Base-by-base conservation (phyloP, 2,888 invertebrate species). In the Drepana falcataria region DNA sequence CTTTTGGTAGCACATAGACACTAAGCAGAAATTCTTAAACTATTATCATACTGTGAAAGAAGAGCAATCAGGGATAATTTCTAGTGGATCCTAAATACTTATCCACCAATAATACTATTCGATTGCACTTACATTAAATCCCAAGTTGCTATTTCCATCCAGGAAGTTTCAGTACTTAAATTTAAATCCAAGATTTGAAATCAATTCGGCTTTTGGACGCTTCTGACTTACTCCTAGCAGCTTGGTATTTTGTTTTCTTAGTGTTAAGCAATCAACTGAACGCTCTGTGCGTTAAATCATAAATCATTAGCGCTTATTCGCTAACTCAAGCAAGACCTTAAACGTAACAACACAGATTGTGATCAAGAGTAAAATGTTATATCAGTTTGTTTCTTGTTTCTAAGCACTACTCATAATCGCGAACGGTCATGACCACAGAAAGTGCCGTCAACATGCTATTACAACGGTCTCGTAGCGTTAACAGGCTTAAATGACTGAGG, bases 401-500 rank as follows among this genome's bases (percentile, higher is more conserved):
- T 65, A 70, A 71, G 66, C 67, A 66, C 65, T 67, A 68, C 76
- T 74, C 73, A 73, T 80, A 83, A 83, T 81, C 74, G 73, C 73
- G 72, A 82, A 80, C 66, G 76, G 75, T 82, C 81, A 81, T 81
- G 81, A 74, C 79, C 78, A 73, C 75, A 75, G 81, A 78, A 79
- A 82, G 82, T 70, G 77, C 74, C 77, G 79, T 76, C 80, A 75
- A 79, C 77, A 74, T 72, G 70, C 79, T 79, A 84, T 87, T 83
- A 87, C 75, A 73, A 69, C 78, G 78, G 81, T 79, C 78, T 77
- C 74, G 74, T 74, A 69, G 71, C 78, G 81, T 86, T 90, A 90
- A 89, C 87, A 83, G 81, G 85, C 85, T 84, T 80, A 85, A 87
- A 87, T 83, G 81, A 81, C 75, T 68, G 74, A 74, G 88, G 83